A percentile compares a stretch with the other conserved stretches of the same genome.
phyloP scores from a whole-genome alignment of 2,888 invertebrate species.

The Phymatocera aterrima region DNA sequence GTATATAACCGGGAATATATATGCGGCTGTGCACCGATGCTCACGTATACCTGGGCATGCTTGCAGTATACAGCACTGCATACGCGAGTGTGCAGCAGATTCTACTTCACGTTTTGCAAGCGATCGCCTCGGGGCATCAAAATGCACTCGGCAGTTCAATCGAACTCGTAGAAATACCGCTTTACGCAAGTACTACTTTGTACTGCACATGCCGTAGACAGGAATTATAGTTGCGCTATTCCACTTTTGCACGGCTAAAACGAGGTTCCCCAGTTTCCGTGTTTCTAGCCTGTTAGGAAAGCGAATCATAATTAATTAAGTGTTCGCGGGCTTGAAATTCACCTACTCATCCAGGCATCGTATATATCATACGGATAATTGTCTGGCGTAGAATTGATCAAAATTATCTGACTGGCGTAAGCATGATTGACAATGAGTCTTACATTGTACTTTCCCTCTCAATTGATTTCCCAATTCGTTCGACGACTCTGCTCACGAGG shows the following conservation, averaged over 20 bases:
- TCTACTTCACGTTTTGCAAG: conserved; percentile 30
- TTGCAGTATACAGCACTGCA: too few relatives aligned
- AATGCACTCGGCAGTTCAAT: conserved; percentile 39
- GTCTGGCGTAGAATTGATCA: too few relatives aligned
- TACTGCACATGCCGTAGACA: not conserved
- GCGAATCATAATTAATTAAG: not conserved
- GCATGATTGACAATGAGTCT: too few relatives aligned
- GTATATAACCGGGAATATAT: not conserved
- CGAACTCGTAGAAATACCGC: conserved; percentile 34
- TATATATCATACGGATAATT: too few relatives aligned
- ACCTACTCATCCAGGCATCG: too few relatives aligned
- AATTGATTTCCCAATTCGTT: too few relatives aligned
- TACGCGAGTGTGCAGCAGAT: not conserved
- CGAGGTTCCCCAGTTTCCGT: not conserved
- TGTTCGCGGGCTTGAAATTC: too few relatives aligned
- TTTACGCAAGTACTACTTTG: not conserved
- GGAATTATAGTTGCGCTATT: conserved; percentile 20
- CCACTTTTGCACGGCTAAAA: not conserved
- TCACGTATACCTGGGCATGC: not conserved
- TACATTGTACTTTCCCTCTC: too few relatives aligned
- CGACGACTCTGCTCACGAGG: too few relatives aligned
- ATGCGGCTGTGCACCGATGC: not conserved
- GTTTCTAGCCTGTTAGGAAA: not conserved
- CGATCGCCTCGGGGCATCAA: conserved; percentile 24
- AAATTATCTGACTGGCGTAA: too few relatives aligned